Evolutionary conservation across 2,888 invertebrate species (phyloP).

Genomic region (Hirtodrosophila cameraria): DNA sequence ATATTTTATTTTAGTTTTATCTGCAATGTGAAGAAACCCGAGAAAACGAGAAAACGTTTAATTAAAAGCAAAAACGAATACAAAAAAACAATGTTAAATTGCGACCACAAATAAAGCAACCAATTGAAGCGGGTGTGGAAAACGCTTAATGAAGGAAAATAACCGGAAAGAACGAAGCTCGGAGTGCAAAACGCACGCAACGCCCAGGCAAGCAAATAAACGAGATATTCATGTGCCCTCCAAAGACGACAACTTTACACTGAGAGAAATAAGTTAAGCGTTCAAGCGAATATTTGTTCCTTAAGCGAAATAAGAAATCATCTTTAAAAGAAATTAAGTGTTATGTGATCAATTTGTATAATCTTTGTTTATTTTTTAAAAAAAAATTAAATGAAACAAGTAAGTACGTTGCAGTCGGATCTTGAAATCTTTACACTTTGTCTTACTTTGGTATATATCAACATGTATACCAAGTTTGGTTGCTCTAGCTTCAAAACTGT

Average conservation of each 20-base stretch:
- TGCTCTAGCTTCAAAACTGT: too few relatives aligned
- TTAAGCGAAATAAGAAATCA: too few relatives aligned
- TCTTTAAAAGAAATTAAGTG: too few relatives aligned
- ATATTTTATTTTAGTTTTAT: conserved; percentile 42
- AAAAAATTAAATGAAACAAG: too few relatives aligned
- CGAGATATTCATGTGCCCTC: conserved; percentile 73
- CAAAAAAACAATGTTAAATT: conserved; percentile 59
- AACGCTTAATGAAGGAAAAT: conserved; percentile 54
- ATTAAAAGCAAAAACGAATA: conserved; percentile 78
- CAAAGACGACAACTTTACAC: conserved; percentile 39
- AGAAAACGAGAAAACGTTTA: conserved; percentile 48
- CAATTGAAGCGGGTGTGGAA: conserved; percentile 67
- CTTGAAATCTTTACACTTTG: too few relatives aligned
- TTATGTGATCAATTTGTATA: too few relatives aligned
- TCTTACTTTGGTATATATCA: too few relatives aligned
- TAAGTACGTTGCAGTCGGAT: too few relatives aligned
- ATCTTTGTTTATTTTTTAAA: too few relatives aligned
- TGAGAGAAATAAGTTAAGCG: neutral
- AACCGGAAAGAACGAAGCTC: conserved; percentile 35
- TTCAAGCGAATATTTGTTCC: too few relatives aligned
- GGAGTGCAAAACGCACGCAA: conserved; percentile 44
- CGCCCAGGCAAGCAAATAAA: conserved; percentile 61
- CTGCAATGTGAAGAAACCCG: conserved; percentile 3
- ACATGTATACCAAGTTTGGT: too few relatives aligned
- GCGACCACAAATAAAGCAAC: conserved; percentile 76